Base-by-base conservation (phyloP, 2,797 vertebrate genomes). In the Heliangelus exortis region DNA sequence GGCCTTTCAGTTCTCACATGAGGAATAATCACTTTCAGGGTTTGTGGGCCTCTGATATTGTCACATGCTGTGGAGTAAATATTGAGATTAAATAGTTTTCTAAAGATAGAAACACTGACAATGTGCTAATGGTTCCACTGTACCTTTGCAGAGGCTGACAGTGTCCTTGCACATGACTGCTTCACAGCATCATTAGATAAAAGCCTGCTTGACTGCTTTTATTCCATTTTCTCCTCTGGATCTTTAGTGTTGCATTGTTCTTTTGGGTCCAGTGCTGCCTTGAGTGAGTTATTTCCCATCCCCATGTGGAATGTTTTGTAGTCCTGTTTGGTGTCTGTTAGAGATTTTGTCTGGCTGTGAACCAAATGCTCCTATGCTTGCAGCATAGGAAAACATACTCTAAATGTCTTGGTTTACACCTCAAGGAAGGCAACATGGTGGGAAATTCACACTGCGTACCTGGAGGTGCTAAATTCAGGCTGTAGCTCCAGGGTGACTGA, bases 91-190 rank as follows among this genome's bases (percentile, higher is more conserved):
- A 95, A 92, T 86, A 72, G 67, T 90, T 84, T 94, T 92, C 94
- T 92, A 91, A 96, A 96, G 84, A 93, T 89, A 91, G 94, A 87
- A 90, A 45, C 76, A 79, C 39, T 89, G 83, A 55, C 79, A 91
- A 41, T 0, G 9, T 90, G 85, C 48, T 95, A 36, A 79, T 79
- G 69, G 74, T 90, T 79, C 62, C 71, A 17, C 34, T 76, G 85
- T 86, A 75, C 90, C 74, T 91, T 88, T 85, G 62, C 80, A 88
- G 69, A 81, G 78, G 62, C 95, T 81, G 69, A 33, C 67, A 84
- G 39, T 47, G 91, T 91, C 94, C 93, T 91, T 93, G 91, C 67
- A 83, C 9, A 53, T 54, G 6, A 66, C 84, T 81, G 54, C 62
- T 51, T 92, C 79, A 51, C 47, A 47, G 43, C 57, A 68, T 54